Base-by-base conservation (phyloP, 2,797 vertebrate genomes). In the Onychomys leucogaster region DNA sequence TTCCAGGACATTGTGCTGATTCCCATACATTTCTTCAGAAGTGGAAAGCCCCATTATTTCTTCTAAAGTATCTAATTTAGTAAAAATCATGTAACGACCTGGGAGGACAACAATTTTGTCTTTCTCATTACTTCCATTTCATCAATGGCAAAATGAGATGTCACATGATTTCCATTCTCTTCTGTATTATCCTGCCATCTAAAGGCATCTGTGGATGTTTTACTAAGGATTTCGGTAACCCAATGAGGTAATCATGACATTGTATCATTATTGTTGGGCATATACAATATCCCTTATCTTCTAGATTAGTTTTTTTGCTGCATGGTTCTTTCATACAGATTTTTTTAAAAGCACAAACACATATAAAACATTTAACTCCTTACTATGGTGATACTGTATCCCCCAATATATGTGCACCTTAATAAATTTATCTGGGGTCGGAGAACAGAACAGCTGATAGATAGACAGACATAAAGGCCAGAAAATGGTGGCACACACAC, bases 331-430 rank as follows among this genome's bases (percentile, higher is more conserved):
- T 94, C 93, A 77, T 10, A 89, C 77, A 97, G 89, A 97, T n/a
- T 25, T 27, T 27, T 87, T 80, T 98, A 96, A 80, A 94, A 91
- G 85, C 75, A 94, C 69, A 93, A 0, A 97, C 96, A 16, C 32
- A 27, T 94, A 94, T 96, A 89, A 98, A 96, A 94, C 96, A 93
- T 95, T 97, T 96, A 97, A 97, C 63, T 92, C 89, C 84, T 55
- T 55, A 55, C 52, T 55, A 13, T 52, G 3, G 49, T 52, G 49
- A 52, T 52, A 52, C 49, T 52, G 49, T 52, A 13, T 52, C 12
- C 49, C 49, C 49, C 10, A 52, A 52, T 52, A 52, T 52, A 52
- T 13, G 11, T 52, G 49, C 49, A 52, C 12, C 49, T 52, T 52
- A 52, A 52, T 52, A 52, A 52, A 52, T 13, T 52, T 52, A 52